These are phyloP conservation scores for Saccopteryx bilineata DNA, from an alignment of 2,113 vertebrate species.

Conservation along the genomic window DNA sequence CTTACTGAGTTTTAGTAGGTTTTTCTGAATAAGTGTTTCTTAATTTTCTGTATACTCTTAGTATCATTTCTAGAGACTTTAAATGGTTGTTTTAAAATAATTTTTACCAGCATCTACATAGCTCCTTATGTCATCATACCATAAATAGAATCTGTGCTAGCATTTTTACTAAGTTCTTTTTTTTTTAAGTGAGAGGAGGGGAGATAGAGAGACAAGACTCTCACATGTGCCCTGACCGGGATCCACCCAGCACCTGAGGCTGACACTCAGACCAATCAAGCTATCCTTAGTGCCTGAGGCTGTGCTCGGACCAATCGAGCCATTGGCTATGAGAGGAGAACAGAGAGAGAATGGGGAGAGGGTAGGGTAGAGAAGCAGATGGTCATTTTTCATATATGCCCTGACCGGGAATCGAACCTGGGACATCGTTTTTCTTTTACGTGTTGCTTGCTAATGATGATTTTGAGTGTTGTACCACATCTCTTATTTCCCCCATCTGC, in stretches of 20 bases:
- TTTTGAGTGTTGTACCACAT: neutral
- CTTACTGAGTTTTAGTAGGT: neutral
- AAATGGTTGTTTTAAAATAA: conserved; percentile 7
- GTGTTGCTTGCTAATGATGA: neutral
- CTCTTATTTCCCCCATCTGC: neutral
- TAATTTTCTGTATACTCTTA: neutral
- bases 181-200: no score
- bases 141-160: neutral
- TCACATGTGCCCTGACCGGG: no score
- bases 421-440: neutral
- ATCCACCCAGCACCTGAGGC: no score
- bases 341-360: no score
- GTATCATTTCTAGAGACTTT: neutral
- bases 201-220: no score
- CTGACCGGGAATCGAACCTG: no score
- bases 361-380: no score
- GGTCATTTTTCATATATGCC: no score
- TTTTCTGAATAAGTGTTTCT: conserved; percentile 1
- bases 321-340: no score
- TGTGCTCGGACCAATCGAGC: no score
- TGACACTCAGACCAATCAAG: no score
- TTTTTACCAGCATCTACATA: neutral
- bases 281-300: no score
- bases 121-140: neutral
- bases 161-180: neutral